Conservation (phyloP, 2,113 vertebrate species). For the Leiothrix lutea region DNA sequence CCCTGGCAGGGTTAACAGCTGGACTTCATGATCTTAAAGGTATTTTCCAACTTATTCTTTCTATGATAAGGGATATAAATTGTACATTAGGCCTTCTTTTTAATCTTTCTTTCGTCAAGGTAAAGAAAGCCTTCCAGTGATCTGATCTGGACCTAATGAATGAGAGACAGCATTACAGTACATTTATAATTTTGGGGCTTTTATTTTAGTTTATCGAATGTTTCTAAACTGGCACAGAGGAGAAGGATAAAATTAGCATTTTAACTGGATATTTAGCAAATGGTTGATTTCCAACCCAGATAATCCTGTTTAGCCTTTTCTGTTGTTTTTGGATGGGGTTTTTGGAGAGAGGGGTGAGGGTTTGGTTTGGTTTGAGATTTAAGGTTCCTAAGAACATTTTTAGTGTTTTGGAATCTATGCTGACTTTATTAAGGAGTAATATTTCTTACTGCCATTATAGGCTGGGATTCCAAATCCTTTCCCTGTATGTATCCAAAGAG, state of each 20-base stretch:
- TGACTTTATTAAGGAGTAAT: not conserved
- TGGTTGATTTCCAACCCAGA: not conserved
- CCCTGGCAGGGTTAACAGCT: not conserved
- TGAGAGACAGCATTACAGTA: not conserved
- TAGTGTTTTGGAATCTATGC: not conserved
- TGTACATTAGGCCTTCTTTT: not conserved
- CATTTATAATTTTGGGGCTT: not conserved
- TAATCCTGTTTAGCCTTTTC: not conserved
- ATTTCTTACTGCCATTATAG: not conserved
- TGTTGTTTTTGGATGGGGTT: not conserved
- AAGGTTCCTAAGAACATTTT: not conserved
- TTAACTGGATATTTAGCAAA: not conserved
- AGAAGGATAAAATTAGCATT: not conserved
- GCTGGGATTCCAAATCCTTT: not conserved
- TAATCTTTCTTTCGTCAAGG: not conserved
- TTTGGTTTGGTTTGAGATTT: not conserved
- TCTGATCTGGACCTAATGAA: not conserved
- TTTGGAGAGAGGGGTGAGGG: not conserved
- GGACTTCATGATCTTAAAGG: not conserved
- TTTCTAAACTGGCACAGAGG: not conserved
- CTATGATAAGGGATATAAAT: not conserved
- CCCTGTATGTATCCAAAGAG: not conserved
- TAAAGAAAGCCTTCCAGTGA: not conserved
- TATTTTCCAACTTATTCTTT: not conserved
- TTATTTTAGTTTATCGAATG: not conserved